Percentiles rank a stretch among this genome's conserved stretches.
These are phyloP conservation scores for Ageneiosus marmoratus DNA, from an alignment of 2,113 vertebrate genomes.

Conservation along the genomic window DNA sequence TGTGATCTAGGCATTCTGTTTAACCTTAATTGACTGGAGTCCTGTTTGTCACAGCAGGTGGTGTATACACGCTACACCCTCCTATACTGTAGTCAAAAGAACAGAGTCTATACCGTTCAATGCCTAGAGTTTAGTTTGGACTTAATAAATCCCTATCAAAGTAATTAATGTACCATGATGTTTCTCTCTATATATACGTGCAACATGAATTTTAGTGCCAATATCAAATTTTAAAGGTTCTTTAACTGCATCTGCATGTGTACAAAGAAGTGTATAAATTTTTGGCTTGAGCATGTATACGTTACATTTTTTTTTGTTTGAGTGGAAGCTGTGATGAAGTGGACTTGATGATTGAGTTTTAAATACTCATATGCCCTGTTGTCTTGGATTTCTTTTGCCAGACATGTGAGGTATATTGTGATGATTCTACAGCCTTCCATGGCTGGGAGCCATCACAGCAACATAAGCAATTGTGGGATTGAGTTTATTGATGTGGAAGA, in stretches of 20 bases:
- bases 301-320: too few species aligned
- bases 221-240: neutral
- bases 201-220: neutral
- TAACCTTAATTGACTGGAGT: constrained; percentile 31
- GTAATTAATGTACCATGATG: neutral
- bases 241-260: neutral
- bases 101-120: neutral
- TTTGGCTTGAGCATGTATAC: neutral
- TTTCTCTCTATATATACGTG: neutral
- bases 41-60: constrained; percentile 6
- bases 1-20: constrained; percentile 15
- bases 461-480: neutral
- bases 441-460: neutral
- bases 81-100: neutral
- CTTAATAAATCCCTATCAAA: neutral
- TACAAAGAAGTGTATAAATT: neutral
- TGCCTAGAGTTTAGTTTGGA: neutral
- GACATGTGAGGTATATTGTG: too few species aligned
- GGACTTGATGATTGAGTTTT: neutral
- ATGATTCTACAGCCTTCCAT: neutral
- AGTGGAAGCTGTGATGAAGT: neutral
- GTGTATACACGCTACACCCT: neutral
- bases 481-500: neutral
- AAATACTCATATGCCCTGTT: neutral
- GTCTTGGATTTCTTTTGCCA: neutral